Evolutionary conservation across 2,113 vertebrate species (phyloP), one percentile per base, ranked within the genome.

Genomic region (Thalassarche chlororhynchos): DNA sequence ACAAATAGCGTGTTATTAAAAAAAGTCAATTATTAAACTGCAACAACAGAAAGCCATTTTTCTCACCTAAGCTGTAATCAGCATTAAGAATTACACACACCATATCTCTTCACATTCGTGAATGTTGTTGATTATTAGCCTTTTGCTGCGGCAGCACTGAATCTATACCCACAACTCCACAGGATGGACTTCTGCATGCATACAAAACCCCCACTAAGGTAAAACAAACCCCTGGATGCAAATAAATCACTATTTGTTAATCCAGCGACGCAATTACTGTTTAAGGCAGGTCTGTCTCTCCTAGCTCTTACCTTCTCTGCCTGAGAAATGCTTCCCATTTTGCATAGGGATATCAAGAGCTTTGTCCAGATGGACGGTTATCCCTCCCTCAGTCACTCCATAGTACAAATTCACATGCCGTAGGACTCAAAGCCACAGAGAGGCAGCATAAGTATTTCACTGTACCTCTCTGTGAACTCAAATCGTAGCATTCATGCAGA

Each of bases 91-190:
- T 49, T 36, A 49, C 42, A 88, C 52, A 51, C 46, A 14, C 26
- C 9, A 1, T 3, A 10, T 8, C 74, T 51, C 74, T 36, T 44
- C 31, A n/a, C 46, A 20, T 3, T 31, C 13, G 1, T 5, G 6
- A 38, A 11, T 5, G 17, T 0, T 58, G 36, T 28, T n/a, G 25
- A 36, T 81, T 29, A 12, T 47, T 42, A 46, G 29, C 29, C 57
- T 66, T 60, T 38, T 29, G 71, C 90, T 81, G 86, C 4, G 2
- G 60, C 72, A 71, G 84, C 80, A 20, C 68, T 32, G 40, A 72
- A 65, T 19, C 57, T 13, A 16, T 14, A 60, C 17, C 58, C 64
- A 65, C 47, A 54, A 2, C 31, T 61, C 62, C 92, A 38, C 36
- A 32, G 75, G 57, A 76, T 8, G 34, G 32, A 16, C 44, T 64